A percentile compares a stretch with the other conserved stretches of the same genome.
These are phyloP conservation scores for Branchipolynoe longqiensis DNA, from an alignment of 2,888 invertebrate genomes.

Conservation along the genomic window DNA sequence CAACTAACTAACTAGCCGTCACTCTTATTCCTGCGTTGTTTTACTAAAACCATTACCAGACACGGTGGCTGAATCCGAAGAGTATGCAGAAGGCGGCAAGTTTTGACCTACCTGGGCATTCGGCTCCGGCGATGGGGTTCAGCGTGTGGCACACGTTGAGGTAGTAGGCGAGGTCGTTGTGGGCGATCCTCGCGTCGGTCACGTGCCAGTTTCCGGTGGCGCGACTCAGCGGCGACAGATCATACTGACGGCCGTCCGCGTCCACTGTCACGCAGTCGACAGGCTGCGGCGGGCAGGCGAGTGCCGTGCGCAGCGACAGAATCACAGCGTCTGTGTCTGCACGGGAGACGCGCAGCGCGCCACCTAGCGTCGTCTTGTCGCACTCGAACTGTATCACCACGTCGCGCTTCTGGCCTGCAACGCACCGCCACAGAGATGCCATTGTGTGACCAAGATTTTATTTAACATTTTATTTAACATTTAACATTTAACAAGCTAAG, in stretches of 20 bases:
- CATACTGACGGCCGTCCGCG: constrained; percentile 74
- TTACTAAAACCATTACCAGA: too few species aligned
- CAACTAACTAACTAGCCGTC: too few species aligned
- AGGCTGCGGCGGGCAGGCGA: constrained; percentile 73
- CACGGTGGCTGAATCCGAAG: too few species aligned
- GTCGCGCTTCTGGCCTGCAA: constrained; percentile 68
- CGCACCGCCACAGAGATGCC: too few species aligned
- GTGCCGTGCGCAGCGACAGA: constrained; percentile 74
- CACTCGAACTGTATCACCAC: constrained; percentile 73
- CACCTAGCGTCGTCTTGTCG: constrained; percentile 67
- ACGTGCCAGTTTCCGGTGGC: constrained; percentile 73
- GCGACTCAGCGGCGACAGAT: constrained; percentile 73
- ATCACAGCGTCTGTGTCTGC: constrained; percentile 67
- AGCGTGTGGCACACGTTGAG: constrained; percentile 80
- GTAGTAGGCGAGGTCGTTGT: constrained; percentile 73
- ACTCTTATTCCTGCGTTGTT: too few species aligned
- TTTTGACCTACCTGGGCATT: constrained; percentile 75
- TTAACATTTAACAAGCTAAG: too few species aligned
- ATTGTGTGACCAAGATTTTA: too few species aligned
- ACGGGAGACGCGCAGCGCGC: constrained; percentile 68
- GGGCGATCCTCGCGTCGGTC: constrained; percentile 68
- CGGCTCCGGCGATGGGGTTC: constrained; percentile 68
- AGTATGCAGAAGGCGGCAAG: too few species aligned
- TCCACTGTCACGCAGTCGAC: constrained; percentile 74
- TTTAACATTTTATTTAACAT: too few species aligned